Conservation (phyloP, 2,888 invertebrate genomes). For the Meiosimyza platycephala region DNA sequence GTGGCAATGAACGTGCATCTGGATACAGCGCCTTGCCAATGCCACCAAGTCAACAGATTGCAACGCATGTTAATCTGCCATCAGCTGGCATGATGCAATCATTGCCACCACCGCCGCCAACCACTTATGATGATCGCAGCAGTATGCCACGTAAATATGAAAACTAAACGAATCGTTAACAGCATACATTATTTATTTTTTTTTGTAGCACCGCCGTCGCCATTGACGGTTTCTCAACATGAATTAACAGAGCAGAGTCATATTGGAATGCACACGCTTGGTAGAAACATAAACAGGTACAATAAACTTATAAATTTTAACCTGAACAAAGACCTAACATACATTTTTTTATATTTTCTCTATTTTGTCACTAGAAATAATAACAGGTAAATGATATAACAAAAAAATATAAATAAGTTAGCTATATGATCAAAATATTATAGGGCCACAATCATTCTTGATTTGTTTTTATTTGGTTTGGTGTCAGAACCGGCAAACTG, state of each 20-base stretch:
- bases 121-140: slow-evolving; percentile 72
- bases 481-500: no score
- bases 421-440: no score
- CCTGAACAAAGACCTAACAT: not conserved
- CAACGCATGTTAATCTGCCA: slow-evolving; percentile 68
- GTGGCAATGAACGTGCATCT: slow-evolving; percentile 74
- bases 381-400: slow-evolving; percentile 56
- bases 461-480: no score
- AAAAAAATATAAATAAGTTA: slow-evolving; percentile 5
- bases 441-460: no score
- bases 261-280: slow-evolving; percentile 70
- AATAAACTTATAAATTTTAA: slow-evolving; percentile 25
- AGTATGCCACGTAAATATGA: slow-evolving; percentile 85
- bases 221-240: slow-evolving; percentile 77
- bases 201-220: slow-evolving; percentile 82
- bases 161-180: not conserved
- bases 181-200: not conserved
- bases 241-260: slow-evolving; percentile 68
- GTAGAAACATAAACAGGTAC: slow-evolving; percentile 65
- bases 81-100: slow-evolving; percentile 91
- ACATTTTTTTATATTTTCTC: slow-evolving; percentile 14
- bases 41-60: slow-evolving; percentile 68
- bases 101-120: slow-evolving; percentile 79
- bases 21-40: slow-evolving; percentile 90
- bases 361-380: slow-evolving; percentile 53